A percentile compares a stretch with the other conserved stretches of the same genome.
Conservation (phyloP, 2,797 vertebrate species). For the Miopithecus talapoin region DNA sequence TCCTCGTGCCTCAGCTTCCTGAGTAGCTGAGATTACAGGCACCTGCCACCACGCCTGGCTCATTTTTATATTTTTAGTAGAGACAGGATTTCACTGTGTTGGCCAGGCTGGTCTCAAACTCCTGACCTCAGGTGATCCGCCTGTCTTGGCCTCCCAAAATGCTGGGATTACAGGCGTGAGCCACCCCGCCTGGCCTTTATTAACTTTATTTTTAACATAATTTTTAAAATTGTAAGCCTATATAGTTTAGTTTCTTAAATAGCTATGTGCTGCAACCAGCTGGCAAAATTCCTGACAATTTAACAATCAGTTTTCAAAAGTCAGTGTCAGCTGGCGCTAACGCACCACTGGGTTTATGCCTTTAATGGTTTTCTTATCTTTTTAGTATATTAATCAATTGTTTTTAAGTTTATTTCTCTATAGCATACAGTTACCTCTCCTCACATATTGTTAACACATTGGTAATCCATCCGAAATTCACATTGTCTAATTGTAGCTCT, state of each 20-base stretch:
- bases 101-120: background rate
- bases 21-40: too few species aligned
- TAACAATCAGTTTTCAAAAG: background rate
- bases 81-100: too few species aligned
- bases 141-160: background rate
- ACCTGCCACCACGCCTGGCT: too few species aligned
- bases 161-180: background rate
- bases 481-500: background rate
- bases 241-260: conserved; percentile 25
- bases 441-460: background rate
- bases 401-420: background rate
- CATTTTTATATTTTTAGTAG: too few species aligned
- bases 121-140: background rate
- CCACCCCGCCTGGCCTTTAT: background rate
- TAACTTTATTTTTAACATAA: conserved; percentile 5
- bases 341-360: background rate
- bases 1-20: background rate
- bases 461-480: background rate
- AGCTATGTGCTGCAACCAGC: background rate
- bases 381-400: background rate
- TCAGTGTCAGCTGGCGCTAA: background rate
- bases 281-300: background rate
- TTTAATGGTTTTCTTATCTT: conserved; percentile 16
- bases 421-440: background rate
- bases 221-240: background rate